Conservation (phyloP, 2,113 vertebrate species). For the Thinocorus orbignyianus region DNA sequence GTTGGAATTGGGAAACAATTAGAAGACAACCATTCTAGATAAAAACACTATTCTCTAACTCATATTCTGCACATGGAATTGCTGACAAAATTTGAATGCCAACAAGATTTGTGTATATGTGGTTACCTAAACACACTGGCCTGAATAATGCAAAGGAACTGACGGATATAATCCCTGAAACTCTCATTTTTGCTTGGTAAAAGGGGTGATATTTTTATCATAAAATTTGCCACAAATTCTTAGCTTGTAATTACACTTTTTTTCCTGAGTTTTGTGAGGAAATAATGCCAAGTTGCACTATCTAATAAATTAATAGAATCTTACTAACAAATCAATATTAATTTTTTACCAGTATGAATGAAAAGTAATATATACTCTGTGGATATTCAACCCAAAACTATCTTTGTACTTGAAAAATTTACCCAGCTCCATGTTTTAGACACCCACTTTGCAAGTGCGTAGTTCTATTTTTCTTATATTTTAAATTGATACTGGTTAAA, state of each 20-base stretch:
- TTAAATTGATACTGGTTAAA: neutral
- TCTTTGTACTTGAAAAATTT: neutral
- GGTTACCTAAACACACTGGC: neutral
- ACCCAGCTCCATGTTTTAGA: neutral
- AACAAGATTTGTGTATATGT: neutral
- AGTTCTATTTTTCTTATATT: neutral
- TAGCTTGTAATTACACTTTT: neutral
- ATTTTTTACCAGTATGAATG: neutral
- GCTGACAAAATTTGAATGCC: neutral
- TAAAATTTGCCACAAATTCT: neutral
- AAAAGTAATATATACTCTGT: neutral
- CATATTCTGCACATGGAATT: neutral
- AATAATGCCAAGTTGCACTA: neutral
- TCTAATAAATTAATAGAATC: neutral
- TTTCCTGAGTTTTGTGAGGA: neutral
- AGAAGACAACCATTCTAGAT: neutral
- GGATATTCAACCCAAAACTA: neutral
- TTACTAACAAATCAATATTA: neutral
- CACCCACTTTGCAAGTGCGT: neutral
- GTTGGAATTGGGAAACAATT: neutral
- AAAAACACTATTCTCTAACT: neutral
- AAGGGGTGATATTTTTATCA: neutral
- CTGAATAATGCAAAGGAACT: neutral
- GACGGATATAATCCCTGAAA: neutral
- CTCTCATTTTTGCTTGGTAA: neutral